Conservation (phyloP, 2,113 vertebrate genomes). For the Phasianus colchicus region DNA sequence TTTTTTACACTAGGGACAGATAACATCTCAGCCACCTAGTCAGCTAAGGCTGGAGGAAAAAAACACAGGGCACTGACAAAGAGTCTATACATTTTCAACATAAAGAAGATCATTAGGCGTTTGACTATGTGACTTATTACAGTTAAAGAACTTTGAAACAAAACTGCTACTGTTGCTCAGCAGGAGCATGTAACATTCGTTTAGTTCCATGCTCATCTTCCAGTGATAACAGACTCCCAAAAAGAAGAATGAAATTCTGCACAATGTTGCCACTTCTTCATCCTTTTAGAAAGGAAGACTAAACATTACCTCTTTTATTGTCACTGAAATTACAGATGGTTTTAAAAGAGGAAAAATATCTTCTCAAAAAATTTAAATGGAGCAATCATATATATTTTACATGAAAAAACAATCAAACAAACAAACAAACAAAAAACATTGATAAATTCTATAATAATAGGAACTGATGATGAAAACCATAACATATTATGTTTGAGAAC, state of each 20-base stretch:
- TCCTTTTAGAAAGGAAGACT: not conserved
- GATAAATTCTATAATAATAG: not conserved
- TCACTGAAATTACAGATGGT: not conserved
- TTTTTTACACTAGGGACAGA: rapidly evolving
- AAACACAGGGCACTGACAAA: rapidly evolving
- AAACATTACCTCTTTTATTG: not conserved
- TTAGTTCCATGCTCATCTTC: not conserved
- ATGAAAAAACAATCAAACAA: not conserved
- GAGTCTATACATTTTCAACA: not conserved
- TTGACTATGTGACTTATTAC: not conserved
- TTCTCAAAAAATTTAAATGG: not conserved
- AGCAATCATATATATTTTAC: not conserved
- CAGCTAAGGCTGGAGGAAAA: not conserved
- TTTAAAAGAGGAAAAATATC: not conserved
- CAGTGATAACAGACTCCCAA: not conserved
- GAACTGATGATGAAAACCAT: not conserved
- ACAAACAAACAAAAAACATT: not conserved
- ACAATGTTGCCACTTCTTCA: not conserved
- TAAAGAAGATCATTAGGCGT: not conserved
- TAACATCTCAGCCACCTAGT: not conserved
- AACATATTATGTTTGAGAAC: not conserved
- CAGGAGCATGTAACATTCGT: not conserved
- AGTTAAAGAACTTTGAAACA: not conserved
- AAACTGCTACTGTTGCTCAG: not conserved
- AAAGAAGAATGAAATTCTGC: not conserved